Percentiles rank a stretch among this genome's conserved stretches.
phyloP scores from a whole-genome alignment of 2,113 vertebrate genomes.

The Coregonus clupeaformis region DNA sequence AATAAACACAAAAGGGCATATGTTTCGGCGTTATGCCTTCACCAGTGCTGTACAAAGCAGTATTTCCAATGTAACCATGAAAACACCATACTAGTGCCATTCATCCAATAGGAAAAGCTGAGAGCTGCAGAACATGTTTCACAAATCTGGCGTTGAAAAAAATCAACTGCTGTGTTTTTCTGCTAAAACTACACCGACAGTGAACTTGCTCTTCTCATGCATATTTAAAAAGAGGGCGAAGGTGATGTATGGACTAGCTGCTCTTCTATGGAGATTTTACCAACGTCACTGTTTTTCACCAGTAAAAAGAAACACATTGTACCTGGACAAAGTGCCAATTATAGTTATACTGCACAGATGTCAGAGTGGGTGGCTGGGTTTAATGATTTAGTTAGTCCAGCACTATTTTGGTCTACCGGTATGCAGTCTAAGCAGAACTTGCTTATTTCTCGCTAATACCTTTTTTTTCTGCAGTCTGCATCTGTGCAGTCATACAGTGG shows the following conservation, averaged over 20 bases:
- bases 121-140: not conserved
- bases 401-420: conserved; percentile 11
- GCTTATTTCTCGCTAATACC: no score
- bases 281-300: conserved; percentile 45
- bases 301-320: conserved; percentile 35
- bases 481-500: not conserved
- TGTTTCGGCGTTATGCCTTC: no score
- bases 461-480: not conserved
- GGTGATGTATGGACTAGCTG: conserved; percentile 40
- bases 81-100: no score
- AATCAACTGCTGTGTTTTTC: not conserved
- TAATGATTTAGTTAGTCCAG: conserved; percentile 43
- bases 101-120: no score
- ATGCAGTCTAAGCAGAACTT: not conserved
- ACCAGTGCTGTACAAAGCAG: no score
- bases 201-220: conserved; percentile 27
- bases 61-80: no score
- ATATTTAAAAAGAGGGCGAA: conserved; percentile 29
- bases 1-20: no score
- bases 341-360: conserved; percentile 45
- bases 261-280: conserved; percentile 41
- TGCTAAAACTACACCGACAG: conserved; percentile 18
- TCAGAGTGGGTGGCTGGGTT: conserved; percentile 49
- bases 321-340: conserved; percentile 45
- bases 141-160: not conserved